Percentiles rank a stretch among this genome's conserved stretches.
phyloP scores from a whole-genome alignment of 2,797 vertebrate species.

The Tamandua tetradactyla region DNA sequence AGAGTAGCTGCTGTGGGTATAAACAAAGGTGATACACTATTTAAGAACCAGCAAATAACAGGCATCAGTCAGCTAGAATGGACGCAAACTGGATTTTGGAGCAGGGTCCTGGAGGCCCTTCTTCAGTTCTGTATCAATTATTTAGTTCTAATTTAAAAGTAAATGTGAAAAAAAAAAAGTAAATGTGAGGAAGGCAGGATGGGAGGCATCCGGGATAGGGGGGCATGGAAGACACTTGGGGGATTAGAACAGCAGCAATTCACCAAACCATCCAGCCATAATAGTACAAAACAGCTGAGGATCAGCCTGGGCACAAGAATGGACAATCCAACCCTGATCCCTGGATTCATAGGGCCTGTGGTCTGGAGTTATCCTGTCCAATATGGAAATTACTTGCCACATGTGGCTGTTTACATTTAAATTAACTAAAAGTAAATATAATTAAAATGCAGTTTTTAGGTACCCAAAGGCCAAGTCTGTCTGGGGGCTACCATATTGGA shows the following conservation, averaged over 20 bases:
- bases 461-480: neutral
- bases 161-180: too few relatives aligned
- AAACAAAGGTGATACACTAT: neutral
- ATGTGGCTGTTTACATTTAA: neutral
- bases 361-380: neutral
- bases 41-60: neutral
- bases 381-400: neutral
- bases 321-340: too few relatives aligned
- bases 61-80: neutral
- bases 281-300: neutral
- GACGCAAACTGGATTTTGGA: neutral
- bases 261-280: neutral
- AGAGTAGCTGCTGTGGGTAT: neutral
- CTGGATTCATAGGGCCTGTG: neutral
- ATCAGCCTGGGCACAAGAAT: neutral
- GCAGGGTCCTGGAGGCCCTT: neutral
- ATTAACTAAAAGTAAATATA: neutral
- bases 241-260: neutral
- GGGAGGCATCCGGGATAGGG: too few relatives aligned
- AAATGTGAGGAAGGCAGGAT: too few relatives aligned
- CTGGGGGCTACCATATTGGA: neutral
- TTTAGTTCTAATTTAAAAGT: too few relatives aligned
- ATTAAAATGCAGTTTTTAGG: neutral
- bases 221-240: neutral
- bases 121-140: neutral